Evolutionary conservation across 2,113 vertebrate species (phyloP), one percentile per base, ranked within the genome.

Genomic region (Ploceus nigricollis): DNA sequence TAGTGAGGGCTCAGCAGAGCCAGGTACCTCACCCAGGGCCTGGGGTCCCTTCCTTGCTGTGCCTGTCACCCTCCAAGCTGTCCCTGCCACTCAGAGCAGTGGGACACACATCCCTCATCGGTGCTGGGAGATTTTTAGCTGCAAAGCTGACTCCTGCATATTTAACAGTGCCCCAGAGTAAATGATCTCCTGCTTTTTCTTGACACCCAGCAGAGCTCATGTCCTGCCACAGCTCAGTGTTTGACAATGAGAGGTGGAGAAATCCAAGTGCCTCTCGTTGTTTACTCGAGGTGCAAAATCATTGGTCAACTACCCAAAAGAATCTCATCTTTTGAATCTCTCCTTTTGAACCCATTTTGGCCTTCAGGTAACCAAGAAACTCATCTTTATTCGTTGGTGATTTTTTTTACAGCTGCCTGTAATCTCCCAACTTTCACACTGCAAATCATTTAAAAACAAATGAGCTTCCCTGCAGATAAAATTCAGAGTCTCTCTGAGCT

Each of bases 361-460:
- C 87, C 94, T 85, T 82, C 93, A 95, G 79, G 91, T 96, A 94
- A 94, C 87, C 82, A 82, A 95, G 54, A 93, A 89, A 51, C 44
- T 90, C 57, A 53, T 96, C 78, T 89, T 95, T 78, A 92, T 96
- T 96, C 7, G 28, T 11, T 53, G 54, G 54, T 48, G 69, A 89
- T 95, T 91, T 76, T 77, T 84, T 96, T 93, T 96, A 94, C 48
- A 93, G 90, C 44, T 85, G 84, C 68, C 90, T 66, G 77, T 91
- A 96, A 94, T 96, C 80, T 84, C 57, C 87, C 85, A 64, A 73
- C 65, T 96, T 97, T 87, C 94, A 96, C 87, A 51, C 70, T 53
- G 81, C 90, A 96, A 97, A 94, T 94, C 20, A 96, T 87, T 94
- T 94, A 90, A 94, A 95, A 95, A 84, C 93, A 96, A 96, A 96